These are phyloP conservation scores for Craseonycteris thonglongyai DNA, from an alignment of 2,113 vertebrate genomes.

Conservation along the genomic window DNA sequence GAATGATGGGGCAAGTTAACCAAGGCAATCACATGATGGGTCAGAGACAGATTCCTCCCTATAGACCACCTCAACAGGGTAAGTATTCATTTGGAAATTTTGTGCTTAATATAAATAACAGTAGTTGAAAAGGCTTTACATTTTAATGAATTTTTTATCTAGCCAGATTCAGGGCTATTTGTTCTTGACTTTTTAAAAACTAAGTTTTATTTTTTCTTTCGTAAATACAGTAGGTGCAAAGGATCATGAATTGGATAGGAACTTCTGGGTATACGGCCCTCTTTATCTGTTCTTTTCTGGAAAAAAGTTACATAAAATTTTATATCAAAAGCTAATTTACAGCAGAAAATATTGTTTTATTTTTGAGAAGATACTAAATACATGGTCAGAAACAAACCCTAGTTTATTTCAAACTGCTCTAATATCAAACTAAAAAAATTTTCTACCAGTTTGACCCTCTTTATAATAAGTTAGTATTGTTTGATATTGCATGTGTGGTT, in stretches of 20 bases:
- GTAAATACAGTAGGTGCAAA: not conserved
- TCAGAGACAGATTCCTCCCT: constrained; percentile 98
- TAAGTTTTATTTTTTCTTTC: not conserved
- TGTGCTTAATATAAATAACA: constrained; percentile 6
- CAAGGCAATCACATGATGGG: constrained; percentile 98
- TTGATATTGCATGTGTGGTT: constrained; percentile 33
- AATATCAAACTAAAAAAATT: not conserved
- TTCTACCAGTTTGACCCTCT: not conserved
- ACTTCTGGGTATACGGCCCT: not conserved
- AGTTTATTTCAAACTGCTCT: constrained; percentile 30
- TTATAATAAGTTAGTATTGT: constrained; percentile 19
- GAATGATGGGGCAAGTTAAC: constrained; percentile 96
- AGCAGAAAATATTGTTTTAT: constrained; percentile 40
- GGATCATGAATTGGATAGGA: constrained; percentile 35
- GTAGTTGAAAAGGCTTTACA: constrained; percentile 31
- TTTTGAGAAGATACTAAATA: constrained; percentile 19
- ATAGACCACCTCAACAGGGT: constrained; percentile 99
- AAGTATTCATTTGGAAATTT: constrained; percentile 53
- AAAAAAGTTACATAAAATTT: constrained; percentile 10
- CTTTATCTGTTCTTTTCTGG: constrained; percentile 44
- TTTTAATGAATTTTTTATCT: constrained; percentile 31
- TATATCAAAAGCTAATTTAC: not conserved
- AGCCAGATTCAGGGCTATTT: not conserved
- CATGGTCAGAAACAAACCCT: constrained; percentile 4
- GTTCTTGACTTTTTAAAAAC: constrained; percentile 18